Evolutionary conservation across 2,888 invertebrate genomes (phyloP).

Genomic region (Ptilodon capucinus): DNA sequence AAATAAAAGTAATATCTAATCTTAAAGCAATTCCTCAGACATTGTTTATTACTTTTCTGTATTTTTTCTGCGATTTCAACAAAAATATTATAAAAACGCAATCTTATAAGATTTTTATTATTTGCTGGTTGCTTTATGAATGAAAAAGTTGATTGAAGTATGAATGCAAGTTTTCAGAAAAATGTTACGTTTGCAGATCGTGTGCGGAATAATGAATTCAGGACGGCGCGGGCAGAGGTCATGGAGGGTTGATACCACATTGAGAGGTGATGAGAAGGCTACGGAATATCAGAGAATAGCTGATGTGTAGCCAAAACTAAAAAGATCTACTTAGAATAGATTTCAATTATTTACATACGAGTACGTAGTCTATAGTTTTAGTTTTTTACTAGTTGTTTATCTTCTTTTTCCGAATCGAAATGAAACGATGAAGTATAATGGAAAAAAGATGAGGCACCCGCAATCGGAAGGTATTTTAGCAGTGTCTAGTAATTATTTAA

Average conservation of each 20-base stretch:
- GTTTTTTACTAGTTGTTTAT: too few relatives aligned
- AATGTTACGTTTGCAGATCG: neutral
- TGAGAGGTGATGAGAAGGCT: neutral
- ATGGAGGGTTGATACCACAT: neutral
- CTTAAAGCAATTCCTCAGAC: neutral
- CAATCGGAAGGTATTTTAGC: too few relatives aligned
- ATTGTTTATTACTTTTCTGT: neutral
- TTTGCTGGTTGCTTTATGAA: neutral
- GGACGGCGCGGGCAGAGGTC: too few relatives aligned
- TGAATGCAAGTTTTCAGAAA: slow-evolving; percentile 2
- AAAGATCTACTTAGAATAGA: too few relatives aligned
- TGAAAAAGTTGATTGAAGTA: neutral
- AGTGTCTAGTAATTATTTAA: too few relatives aligned
- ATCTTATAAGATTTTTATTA: neutral
- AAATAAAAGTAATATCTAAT: neutral
- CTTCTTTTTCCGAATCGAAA: too few relatives aligned
- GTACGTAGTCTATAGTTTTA: too few relatives aligned
- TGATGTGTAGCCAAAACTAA: too few relatives aligned
- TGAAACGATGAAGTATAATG: too few relatives aligned
- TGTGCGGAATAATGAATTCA: neutral
- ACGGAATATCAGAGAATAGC: too few relatives aligned
- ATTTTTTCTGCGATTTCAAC: neutral
- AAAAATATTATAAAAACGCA: neutral
- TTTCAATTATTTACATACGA: too few relatives aligned
- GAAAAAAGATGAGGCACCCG: too few relatives aligned